Base-by-base conservation (phyloP, 2,113 vertebrate genomes). In the Callopanchax toddi region DNA sequence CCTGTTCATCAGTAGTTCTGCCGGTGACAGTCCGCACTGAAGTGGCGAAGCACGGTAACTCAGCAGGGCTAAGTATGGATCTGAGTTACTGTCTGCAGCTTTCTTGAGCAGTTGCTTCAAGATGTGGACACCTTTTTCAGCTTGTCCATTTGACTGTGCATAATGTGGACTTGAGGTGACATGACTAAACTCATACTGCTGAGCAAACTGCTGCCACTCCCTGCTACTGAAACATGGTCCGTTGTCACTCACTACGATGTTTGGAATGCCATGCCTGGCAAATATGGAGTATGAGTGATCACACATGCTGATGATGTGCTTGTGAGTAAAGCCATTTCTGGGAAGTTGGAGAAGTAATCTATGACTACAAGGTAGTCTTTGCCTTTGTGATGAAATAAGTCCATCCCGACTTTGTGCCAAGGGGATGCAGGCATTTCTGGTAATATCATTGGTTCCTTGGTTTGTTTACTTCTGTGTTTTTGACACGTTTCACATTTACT, bases 401-500 rank as follows among this genome's bases (percentile, higher is more conserved):
- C 40, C 11, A 18, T 12, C 3, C 40, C 56, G 7, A 44, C 40
- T 20, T 59, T 44, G 5, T 29, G 23, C 40, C 56, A 45, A 16
- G 42, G 17, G n/a, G 23, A 10, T 44, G 23, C 20, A 18, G 56
- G 56, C 1, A 26, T 10, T 1, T 39, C 53, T 15, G 53, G 4
- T 13, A 39, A 11, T 4, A 39, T 9, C 36, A 55, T 55, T 10
- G 32, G 49, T 12, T 51, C 49, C 25, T 51, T 51, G 16, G 5
- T n/a, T 7, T 29, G 45, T 48, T n/a, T n/a, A n/a, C n/a, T n/a
- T 17, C 29, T 53, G 32, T 36, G 32, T 53, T 56, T 56, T 21
- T 43, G 39, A 11, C 39, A 58, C 15, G 54, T 29, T 29, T 43
- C 37, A 43, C 55, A 43, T n/a, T 12, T 43, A n/a, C 22, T 57